Percentiles rank a stretch among this genome's conserved stretches.
These are phyloP conservation scores for Pseudolycoriella hygida DNA, from an alignment of 2,888 invertebrate species.

Conservation along the genomic window DNA sequence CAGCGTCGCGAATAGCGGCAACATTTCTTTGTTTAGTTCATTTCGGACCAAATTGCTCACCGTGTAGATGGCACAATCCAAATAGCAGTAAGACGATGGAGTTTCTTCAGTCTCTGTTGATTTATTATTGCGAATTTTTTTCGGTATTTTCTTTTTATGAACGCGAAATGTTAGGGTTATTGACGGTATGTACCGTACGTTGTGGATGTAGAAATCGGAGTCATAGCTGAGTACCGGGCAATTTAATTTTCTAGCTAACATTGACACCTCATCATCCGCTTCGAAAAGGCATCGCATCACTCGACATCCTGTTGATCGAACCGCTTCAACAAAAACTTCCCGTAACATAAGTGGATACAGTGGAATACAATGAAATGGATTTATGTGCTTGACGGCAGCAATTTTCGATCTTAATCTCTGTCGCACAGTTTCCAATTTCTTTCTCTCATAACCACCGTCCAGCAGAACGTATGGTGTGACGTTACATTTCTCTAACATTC, in stretches of 20 bases:
- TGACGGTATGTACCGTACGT: constrained; percentile 66
- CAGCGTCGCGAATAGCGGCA: constrained; percentile 67
- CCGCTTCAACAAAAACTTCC: constrained; percentile 54
- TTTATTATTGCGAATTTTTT: constrained; percentile 11
- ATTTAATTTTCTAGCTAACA: constrained; percentile 52
- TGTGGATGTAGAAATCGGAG: constrained; percentile 86
- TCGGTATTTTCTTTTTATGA: constrained; percentile 6
- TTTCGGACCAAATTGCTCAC: constrained; percentile 47
- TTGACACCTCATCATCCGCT: constrained; percentile 77
- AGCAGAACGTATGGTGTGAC: constrained; percentile 55
- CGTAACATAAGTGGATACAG: constrained; percentile 61
- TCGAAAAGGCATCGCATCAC: constrained; percentile 67
- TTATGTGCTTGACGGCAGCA: constrained; percentile 35
- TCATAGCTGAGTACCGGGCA: constrained; percentile 86
- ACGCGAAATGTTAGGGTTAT: constrained; percentile 40
- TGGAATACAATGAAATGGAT: constrained; percentile 35
- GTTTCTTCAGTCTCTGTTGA: constrained; percentile 2
- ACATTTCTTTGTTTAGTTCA: constrained; percentile 41
- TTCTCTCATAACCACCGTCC: constrained; percentile 60
- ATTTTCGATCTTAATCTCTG: constrained; percentile 41
- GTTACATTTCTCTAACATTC: constrained; percentile 47
- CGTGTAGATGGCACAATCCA: constrained; percentile 52
- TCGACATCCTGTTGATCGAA: constrained; percentile 41
- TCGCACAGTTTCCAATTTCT: constrained; percentile 49
- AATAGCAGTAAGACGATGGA: constrained; percentile 14